Evolutionary conservation across 2,888 invertebrate species (phyloP).

Genomic region (Cabera pusaria): DNA sequence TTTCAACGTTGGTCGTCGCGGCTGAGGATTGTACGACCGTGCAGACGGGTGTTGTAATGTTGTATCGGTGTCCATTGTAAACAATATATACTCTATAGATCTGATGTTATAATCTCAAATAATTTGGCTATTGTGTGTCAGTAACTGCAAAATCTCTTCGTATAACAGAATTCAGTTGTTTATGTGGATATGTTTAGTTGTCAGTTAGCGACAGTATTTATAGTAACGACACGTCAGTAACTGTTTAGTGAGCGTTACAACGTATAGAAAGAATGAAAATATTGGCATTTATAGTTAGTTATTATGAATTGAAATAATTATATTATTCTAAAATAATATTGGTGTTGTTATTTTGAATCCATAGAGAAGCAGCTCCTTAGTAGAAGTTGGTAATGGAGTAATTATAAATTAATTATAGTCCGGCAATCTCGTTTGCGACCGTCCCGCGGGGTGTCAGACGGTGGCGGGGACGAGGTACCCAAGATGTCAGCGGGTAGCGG

Average conservation of each 20-base stretch:
- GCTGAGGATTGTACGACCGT: slow-evolving; percentile 2
- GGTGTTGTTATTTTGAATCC: slow-evolving; percentile 65
- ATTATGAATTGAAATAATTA: slow-evolving; percentile 83
- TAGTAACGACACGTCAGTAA: slow-evolving; percentile 56
- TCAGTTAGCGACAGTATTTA: slow-evolving; percentile 54
- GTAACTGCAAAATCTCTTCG: slow-evolving; percentile 1
- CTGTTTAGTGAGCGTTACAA: slow-evolving; percentile 64
- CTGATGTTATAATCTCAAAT: slow-evolving; percentile 28
- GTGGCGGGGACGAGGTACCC: too few relatives aligned
- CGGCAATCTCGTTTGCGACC: too few relatives aligned
- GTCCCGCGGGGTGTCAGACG: too few relatives aligned
- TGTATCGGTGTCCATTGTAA: slow-evolving; percentile 41
- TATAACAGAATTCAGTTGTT: slow-evolving; percentile 2
- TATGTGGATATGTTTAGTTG: slow-evolving; percentile 1
- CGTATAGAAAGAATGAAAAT: slow-evolving; percentile 65
- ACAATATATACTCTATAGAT: slow-evolving; percentile 31
- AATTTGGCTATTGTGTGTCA: slow-evolving; percentile 41
- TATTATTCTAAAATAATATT: slow-evolving; percentile 82
- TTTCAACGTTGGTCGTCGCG: slow-evolving; percentile 1
- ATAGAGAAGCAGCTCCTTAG: too few relatives aligned
- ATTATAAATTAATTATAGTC: too few relatives aligned
- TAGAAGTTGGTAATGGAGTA: too few relatives aligned
- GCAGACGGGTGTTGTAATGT: slow-evolving; percentile 25
- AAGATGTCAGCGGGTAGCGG: too few relatives aligned
- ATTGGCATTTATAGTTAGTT: slow-evolving; percentile 83